Base-by-base conservation (phyloP, 2,888 invertebrate genomes). In the Pherbina coryleti region DNA sequence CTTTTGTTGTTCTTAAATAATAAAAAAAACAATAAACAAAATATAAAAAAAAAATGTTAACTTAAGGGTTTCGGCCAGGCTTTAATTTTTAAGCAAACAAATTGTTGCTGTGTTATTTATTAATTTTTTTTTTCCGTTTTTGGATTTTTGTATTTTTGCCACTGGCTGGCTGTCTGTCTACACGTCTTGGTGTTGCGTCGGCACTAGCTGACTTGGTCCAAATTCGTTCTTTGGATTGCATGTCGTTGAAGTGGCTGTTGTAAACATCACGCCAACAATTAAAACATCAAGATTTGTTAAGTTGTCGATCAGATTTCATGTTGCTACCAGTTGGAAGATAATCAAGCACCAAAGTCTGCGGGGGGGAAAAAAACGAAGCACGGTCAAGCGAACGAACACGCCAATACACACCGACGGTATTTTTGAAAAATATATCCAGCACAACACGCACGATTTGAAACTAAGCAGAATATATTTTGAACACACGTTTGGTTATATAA, bases 251-350 rank as follows among this genome's bases (percentile, higher is more conserved):
- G 62, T 28, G 28, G 14, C 73, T 44, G 73, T n/a, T 73, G 44
- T 62, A 44, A 44, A 73, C 64, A 49, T 28, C 73, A 62, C 44
- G 73, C 49, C 49, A 34, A 19, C 66, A 74, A 74, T 64, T 66
- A 74, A 74, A 74, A 74, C 74, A 74, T 74, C 66, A 74, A 28
- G 28, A 31, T 74, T 66, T 74, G 74, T 53, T 74, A 74, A 66
- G 34, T 66, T 64, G 74, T 74, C 66, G 74, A 53, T 37, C 73
- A 62, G 62, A 28, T 73, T 62, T 60, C 11, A 14, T n/a, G 44
- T 28, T 49, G 73, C 73, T 72, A 62, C 44, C 73, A 62, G 53
- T 71, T 53, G 44, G 19, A 44, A 9, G 34, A 51, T 8, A 14
- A 53, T 22, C 57, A 19, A 34, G 19, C 57, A 72, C 22, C 34